A percentile compares a stretch with the other conserved stretches of the same genome.
Conservation (phyloP, 2,797 vertebrate species). For the Acomys russatus region DNA sequence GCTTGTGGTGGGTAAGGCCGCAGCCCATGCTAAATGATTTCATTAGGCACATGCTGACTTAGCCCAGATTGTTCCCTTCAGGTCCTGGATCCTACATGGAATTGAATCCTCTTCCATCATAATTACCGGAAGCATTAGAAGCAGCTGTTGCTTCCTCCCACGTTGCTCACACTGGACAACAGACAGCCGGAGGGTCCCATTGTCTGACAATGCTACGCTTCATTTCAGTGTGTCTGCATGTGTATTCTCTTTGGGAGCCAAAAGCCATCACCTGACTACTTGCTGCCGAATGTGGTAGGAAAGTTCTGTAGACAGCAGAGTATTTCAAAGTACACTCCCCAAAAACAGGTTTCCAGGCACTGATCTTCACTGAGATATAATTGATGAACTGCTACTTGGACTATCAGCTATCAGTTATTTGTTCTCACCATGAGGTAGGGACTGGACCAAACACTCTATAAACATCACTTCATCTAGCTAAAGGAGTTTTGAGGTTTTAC, state of each 20-base stretch:
- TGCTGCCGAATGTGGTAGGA: slow-evolving; percentile 52
- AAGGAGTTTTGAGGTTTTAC: background rate
- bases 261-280: slow-evolving; percentile 50
- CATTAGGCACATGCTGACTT: slow-evolving; percentile 76
- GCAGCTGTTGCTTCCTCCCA: slow-evolving; percentile 61
- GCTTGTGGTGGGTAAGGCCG: slow-evolving; percentile 60
- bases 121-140: slow-evolving; percentile 66
- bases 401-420: background rate
- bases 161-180: background rate
- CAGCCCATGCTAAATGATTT: slow-evolving; percentile 68
- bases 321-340: background rate
- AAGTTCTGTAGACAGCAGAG: slow-evolving; percentile 66
- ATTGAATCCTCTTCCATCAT: slow-evolving; percentile 73
- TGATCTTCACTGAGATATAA: slow-evolving; percentile 39
- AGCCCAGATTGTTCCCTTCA: slow-evolving; percentile 69
- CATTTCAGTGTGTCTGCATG: slow-evolving; percentile 31
- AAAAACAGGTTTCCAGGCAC: background rate
- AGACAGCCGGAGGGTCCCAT: slow-evolving; percentile 33
- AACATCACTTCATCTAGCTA: background rate
- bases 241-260: background rate
- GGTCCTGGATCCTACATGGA: slow-evolving; percentile 68
- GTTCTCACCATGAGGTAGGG: background rate
- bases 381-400: background rate
- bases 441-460: background rate
- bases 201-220: accelerated